Base-by-base conservation (phyloP, 1,140 invertebrate genomes). In the Holotrichia oblita region DNA sequence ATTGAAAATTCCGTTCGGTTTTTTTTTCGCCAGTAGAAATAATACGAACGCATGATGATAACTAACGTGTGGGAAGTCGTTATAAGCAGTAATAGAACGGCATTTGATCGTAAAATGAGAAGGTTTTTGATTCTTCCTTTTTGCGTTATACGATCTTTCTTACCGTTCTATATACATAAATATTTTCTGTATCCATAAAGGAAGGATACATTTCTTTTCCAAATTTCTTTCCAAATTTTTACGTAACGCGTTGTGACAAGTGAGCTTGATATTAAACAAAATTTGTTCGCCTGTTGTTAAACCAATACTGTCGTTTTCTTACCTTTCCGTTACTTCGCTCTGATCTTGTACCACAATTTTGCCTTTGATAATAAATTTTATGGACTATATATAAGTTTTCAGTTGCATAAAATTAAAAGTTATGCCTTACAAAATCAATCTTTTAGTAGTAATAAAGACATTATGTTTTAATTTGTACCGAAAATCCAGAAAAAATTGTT, bases 71-170 rank as follows among this genome's bases (percentile, higher is more conserved):
- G 61, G 61, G 61, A 69, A 69, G 61, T 22, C 4, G 61, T 34
- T 34, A 69, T 27, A 3, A 8, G 61, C 24, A 34, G 61, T 69
- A 69, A 69, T 34, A 22, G 61, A 22, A 69, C 22, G 17, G 61
- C 20, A 69, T 69, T 69, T 69, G 61, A 27, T 69, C 61, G 61
- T 69, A 69, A 69, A 69, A 69, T 34, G 61, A 27, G 12, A 27
- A 69, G 61, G 61, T 69, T 24, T 34, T 34, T 20, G 61, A 69
- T 69, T 7, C 27, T 27, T 69, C 24, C 61, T 69, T 69, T 27
- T 22, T 69, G 9, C 61, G 61, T 22, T 69, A 69, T 34, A 34
- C 61, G 61, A 69, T 69, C 20, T 27, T 34, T 69, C 61, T 34
- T 27, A 22, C 22, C 4, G 61, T 27, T 69, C 22, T 69, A 48